Evolutionary conservation across 2,113 vertebrate genomes (phyloP).

Genomic region (Haemorhous mexicanus): DNA sequence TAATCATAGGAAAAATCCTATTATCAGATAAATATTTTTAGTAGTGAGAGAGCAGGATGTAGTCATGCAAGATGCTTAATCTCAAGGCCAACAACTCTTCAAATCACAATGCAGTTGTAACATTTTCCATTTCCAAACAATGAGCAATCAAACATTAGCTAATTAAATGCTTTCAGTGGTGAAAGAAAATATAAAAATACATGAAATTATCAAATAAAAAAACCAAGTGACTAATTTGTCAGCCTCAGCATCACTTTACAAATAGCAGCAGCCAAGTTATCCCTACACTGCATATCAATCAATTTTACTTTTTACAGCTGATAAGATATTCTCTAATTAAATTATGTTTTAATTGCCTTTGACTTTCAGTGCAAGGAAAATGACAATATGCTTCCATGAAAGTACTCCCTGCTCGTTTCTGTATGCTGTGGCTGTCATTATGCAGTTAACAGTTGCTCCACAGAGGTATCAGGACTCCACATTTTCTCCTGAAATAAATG

Average conservation of each 20-base stretch:
- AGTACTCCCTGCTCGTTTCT: neutral
- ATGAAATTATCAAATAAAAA: constrained; percentile 34
- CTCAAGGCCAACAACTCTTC: neutral
- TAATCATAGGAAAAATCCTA: neutral
- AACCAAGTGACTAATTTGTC: constrained; percentile 23
- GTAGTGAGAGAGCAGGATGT: neutral
- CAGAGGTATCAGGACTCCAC: neutral
- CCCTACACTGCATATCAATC: constrained; percentile 70
- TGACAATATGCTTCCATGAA: constrained; percentile 50
- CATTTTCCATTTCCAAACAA: constrained; percentile 25
- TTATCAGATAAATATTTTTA: neutral
- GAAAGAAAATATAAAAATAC: constrained; percentile 49
- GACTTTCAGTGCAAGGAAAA: constrained; percentile 63
- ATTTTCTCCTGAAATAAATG: neutral
- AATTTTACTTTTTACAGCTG: constrained; percentile 64
- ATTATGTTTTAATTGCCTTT: constrained; percentile 74
- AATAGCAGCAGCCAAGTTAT: constrained; percentile 58
- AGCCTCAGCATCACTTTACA: constrained; percentile 52
- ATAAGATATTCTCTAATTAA: constrained; percentile 74
- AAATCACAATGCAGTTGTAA: constrained; percentile 5
- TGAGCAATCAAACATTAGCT: constrained; percentile 36
- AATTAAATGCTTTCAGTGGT: constrained; percentile 38
- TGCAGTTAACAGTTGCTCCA: neutral
- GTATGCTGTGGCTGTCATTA: neutral
- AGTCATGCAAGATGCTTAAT: neutral